A percentile compares a stretch with the other conserved stretches of the same genome.
Evolutionary conservation across 2,113 vertebrate genomes (phyloP).

Genomic region (Chloebia gouldiae): DNA sequence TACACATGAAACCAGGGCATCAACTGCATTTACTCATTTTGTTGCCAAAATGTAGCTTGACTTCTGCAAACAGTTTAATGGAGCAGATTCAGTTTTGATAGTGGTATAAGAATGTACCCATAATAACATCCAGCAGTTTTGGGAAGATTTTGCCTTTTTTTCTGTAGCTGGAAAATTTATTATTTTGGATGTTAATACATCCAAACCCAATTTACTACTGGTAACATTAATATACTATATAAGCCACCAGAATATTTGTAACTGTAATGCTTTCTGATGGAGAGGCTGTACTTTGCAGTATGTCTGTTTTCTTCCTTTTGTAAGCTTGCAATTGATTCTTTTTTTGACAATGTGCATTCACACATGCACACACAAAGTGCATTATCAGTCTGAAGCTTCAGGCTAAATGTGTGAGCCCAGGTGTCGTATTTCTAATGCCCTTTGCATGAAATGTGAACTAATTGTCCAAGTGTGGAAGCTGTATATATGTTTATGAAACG

Average conservation of each 20-base stretch:
- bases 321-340: background rate
- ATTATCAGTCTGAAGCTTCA: background rate
- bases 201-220: background rate
- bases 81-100: background rate
- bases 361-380: rapidly evolving
- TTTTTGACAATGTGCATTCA: rapidly evolving
- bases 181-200: background rate
- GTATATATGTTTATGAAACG: rapidly evolving
- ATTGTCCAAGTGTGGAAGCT: background rate
- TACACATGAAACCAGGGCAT: background rate
- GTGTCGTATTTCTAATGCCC: background rate
- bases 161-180: background rate
- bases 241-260: background rate
- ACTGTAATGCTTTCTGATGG: background rate
- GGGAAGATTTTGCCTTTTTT: background rate
- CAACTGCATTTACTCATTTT: background rate
- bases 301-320: background rate
- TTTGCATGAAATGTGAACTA: background rate
- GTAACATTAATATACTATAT: background rate
- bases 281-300: background rate
- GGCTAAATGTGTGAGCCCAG: background rate
- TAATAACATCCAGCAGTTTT: background rate
- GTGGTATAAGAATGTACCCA: background rate
- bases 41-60: background rate
- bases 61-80: background rate